Conservation (phyloP, 2,888 invertebrate species). For the Bedellia somnulentella region DNA sequence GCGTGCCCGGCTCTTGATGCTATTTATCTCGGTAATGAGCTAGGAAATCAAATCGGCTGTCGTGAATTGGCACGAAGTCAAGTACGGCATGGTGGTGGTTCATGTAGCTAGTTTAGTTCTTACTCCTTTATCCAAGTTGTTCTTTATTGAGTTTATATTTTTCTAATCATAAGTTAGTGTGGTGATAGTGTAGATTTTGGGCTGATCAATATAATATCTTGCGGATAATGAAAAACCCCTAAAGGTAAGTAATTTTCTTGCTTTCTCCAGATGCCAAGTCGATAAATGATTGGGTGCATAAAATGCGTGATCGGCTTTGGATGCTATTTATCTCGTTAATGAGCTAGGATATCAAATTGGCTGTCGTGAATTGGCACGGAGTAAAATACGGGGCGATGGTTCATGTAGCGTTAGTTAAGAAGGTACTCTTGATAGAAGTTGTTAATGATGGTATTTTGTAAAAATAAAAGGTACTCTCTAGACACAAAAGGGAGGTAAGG, state of each 20-base stretch:
- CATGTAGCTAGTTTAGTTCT: slow-evolving; percentile 29
- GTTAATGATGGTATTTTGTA: too few relatives aligned
- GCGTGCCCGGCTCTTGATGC: slow-evolving; percentile 10
- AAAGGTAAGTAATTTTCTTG: too few relatives aligned
- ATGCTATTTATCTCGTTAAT: slow-evolving; percentile 20
- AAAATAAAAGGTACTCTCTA: too few relatives aligned
- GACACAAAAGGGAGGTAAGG: too few relatives aligned
- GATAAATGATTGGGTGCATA: slow-evolving; percentile 18
- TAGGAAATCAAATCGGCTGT: slow-evolving; percentile 23
- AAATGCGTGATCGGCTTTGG: slow-evolving; percentile 8
- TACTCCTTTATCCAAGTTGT: slow-evolving; percentile 15
- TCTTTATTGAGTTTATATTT: neutral
- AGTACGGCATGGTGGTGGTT: too few relatives aligned
- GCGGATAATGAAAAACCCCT: neutral
- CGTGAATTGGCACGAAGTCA: slow-evolving; percentile 23
- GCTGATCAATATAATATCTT: neutral
- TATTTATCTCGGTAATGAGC: slow-evolving; percentile 21
- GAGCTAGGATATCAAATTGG: slow-evolving; percentile 24
- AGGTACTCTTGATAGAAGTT: too few relatives aligned
- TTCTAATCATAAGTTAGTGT: neutral
- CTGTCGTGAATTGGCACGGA: slow-evolving; percentile 22
- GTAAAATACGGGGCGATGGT: too few relatives aligned
- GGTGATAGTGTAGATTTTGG: neutral
- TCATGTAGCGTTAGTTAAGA: too few relatives aligned
- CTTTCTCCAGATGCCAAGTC: slow-evolving; percentile 8